Conservation (phyloP, 2,888 invertebrate genomes). For the Thecocarcelia acutangulata region DNA sequence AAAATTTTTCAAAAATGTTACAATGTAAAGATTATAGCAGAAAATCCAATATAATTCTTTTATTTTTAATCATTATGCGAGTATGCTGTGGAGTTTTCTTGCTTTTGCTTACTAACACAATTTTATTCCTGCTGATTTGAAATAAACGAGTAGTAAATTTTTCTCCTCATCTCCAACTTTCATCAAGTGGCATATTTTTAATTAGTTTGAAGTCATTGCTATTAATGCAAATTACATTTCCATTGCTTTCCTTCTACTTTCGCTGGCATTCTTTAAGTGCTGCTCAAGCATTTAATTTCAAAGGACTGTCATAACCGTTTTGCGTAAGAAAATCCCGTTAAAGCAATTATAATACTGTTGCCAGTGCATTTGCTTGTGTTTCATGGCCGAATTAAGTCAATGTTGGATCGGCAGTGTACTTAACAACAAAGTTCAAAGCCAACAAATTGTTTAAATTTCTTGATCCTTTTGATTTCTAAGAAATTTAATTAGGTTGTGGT, state of each 20-base stretch:
- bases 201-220: constrained; percentile 53
- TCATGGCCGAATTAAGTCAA: constrained; percentile 33
- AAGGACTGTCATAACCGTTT: constrained; percentile 65
- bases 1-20: too few species aligned
- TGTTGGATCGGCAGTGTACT: constrained; percentile 22
- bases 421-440: neutral
- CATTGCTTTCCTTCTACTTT: neutral
- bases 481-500: too few species aligned
- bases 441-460: constrained; percentile 23
- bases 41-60: constrained; percentile 25
- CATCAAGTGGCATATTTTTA: constrained; percentile 51
- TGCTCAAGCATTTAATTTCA: constrained; percentile 36
- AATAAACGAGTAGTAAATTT: neutral
- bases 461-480: neutral
- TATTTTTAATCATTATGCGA: constrained; percentile 28
- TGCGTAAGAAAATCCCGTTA: constrained; percentile 67
- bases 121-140: constrained; percentile 41
- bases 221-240: constrained; percentile 16
- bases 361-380: neutral
- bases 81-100: constrained; percentile 19
- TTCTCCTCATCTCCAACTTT: constrained; percentile 24
- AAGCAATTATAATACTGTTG: constrained; percentile 16
- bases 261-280: constrained; percentile 8
- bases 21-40: neutral
- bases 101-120: neutral